These are phyloP conservation scores for Trachelus stipa DNA, from an alignment of 2,888 invertebrate genomes.

Conservation along the genomic window DNA sequence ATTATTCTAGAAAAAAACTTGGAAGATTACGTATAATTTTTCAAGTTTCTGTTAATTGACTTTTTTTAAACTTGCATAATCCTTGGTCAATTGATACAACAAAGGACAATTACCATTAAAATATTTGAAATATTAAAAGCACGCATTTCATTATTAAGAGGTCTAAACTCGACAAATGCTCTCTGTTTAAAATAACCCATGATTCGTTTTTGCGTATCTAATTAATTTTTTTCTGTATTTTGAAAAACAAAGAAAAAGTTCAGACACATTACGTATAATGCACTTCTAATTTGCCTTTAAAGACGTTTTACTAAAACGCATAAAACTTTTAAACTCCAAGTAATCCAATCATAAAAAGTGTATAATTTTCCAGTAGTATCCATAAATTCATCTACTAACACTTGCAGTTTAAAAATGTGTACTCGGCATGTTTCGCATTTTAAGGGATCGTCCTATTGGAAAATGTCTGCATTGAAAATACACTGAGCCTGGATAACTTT, in stretches of 20 bases:
- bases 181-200: too few relatives aligned
- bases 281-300: not conserved
- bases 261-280: not conserved
- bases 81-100: too few relatives aligned
- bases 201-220: not conserved
- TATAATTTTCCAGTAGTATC: not conserved
- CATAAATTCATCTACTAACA: not conserved
- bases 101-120: too few relatives aligned
- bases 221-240: not conserved
- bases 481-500: slow-evolving; percentile 13
- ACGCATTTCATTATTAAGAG: too few relatives aligned
- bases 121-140: too few relatives aligned
- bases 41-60: too few relatives aligned
- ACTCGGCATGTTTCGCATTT: not conserved
- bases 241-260: not conserved
- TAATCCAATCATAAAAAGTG: not conserved
- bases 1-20: too few relatives aligned
- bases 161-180: too few relatives aligned
- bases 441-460: not conserved
- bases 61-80: too few relatives aligned
- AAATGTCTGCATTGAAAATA: not conserved
- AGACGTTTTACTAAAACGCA: not conserved
- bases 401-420: too few relatives aligned
- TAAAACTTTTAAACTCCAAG: not conserved
- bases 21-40: too few relatives aligned